Conservation (phyloP, 2,888 invertebrate species). For the Entomobrya multifasciata region DNA sequence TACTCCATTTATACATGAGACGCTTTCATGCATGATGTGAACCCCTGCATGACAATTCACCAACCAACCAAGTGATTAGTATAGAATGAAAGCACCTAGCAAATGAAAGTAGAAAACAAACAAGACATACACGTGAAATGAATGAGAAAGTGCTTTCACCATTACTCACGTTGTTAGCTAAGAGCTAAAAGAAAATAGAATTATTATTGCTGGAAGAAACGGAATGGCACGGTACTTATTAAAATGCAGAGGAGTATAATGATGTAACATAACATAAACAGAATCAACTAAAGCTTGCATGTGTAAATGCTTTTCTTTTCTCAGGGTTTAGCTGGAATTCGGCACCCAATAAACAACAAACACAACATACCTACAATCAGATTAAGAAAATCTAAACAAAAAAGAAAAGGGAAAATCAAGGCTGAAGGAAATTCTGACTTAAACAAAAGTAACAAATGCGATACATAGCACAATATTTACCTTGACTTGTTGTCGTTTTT, state of each 20-base stretch:
- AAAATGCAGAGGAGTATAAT: background rate
- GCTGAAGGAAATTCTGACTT: background rate
- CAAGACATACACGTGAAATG: too few relatives aligned
- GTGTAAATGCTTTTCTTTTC: background rate
- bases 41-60: too few relatives aligned
- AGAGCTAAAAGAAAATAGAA: too few relatives aligned
- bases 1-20: too few relatives aligned
- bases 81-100: too few relatives aligned
- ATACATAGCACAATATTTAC: conserved; percentile 11
- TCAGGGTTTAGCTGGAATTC: conserved; percentile 15
- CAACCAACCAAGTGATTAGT: too few relatives aligned
- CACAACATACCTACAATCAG: background rate
- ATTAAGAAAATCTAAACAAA: too few relatives aligned
- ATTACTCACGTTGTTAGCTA: too few relatives aligned
- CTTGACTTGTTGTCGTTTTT: conserved; percentile 58
- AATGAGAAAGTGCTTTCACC: too few relatives aligned
- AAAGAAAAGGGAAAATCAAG: background rate
- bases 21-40: too few relatives aligned
- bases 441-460: conserved; percentile 3
- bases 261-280: background rate
- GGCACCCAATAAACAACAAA: conserved; percentile 47
- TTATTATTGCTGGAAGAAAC: background rate
- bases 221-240: background rate
- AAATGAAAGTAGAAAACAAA: too few relatives aligned
- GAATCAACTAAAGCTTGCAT: background rate